These are phyloP conservation scores for Drosophila emarginata DNA, from an alignment of 2,888 invertebrate genomes.

Conservation along the genomic window DNA sequence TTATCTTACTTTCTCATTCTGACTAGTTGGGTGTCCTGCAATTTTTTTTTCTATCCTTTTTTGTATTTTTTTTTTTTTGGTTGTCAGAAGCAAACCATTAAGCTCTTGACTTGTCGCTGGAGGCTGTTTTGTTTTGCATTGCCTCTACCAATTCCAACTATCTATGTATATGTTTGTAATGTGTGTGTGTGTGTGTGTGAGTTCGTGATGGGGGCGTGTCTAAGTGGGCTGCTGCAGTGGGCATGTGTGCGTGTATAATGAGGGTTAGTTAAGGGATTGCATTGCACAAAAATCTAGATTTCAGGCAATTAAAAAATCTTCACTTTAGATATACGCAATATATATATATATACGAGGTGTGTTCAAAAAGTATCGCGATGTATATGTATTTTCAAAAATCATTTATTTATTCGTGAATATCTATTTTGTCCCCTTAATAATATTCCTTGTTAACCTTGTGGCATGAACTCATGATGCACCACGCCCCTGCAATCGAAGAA, in stretches of 20 bases:
- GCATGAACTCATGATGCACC: too few relatives aligned
- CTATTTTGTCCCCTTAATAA: too few relatives aligned
- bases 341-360: neutral
- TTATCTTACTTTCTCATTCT: conserved; percentile 1
- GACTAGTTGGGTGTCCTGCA: conserved; percentile 9
- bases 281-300: conserved; percentile 1
- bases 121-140: conserved; percentile 32
- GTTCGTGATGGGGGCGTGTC: conserved; percentile 22
- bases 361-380: too few relatives aligned
- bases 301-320: neutral
- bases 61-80: conserved; percentile 28
- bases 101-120: conserved; percentile 58
- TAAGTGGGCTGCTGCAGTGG: conserved; percentile 39
- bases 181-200: conserved; percentile 1
- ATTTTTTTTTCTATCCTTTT: conserved; percentile 17
- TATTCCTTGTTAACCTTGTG: too few relatives aligned
- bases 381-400: too few relatives aligned
- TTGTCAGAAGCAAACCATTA: conserved; percentile 62
- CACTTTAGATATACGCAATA: neutral
- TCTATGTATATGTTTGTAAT: conserved; percentile 2
- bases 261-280: conserved; percentile 18
- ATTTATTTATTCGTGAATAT: too few relatives aligned
- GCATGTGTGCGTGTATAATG: conserved; percentile 24
- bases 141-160: conserved; percentile 2
- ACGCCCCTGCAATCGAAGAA: too few relatives aligned